Conservation (phyloP, 2,113 vertebrate genomes). For the Anguilla rostrata region DNA sequence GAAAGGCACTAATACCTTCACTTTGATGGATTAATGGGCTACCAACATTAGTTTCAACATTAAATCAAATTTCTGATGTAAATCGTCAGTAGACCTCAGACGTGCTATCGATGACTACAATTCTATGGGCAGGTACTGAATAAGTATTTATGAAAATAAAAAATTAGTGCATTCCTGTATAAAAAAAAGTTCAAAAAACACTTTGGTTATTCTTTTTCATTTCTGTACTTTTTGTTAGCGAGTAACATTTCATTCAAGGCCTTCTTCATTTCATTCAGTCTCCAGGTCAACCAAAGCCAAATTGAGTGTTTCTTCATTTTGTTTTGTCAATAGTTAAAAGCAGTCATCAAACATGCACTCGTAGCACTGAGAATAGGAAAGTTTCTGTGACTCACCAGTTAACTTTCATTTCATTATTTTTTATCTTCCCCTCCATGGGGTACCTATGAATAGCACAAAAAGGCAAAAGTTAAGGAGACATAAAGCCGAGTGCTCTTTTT, state of each 20-base stretch:
- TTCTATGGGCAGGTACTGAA: background rate
- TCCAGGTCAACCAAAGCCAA: background rate
- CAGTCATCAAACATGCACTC: background rate
- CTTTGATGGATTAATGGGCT: background rate
- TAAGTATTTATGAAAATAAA: background rate
- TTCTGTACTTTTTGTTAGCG: background rate
- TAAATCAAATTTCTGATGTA: too few species aligned
- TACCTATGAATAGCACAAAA: conserved; percentile 72
- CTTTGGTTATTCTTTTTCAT: too few species aligned
- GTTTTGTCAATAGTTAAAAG: background rate
- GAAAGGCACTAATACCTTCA: too few species aligned
- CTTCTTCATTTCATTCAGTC: background rate
- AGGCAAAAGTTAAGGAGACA: background rate
- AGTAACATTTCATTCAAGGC: background rate
- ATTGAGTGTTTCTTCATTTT: too few species aligned
- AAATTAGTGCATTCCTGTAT: too few species aligned
- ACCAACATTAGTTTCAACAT: background rate
- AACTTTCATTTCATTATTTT: conserved; percentile 96
- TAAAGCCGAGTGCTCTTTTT: background rate
- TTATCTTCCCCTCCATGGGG: conserved; percentile 93
- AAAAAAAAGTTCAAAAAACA: too few species aligned
- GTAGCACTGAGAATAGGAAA: background rate
- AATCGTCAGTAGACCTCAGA: background rate
- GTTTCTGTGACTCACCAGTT: conserved; percentile 80
- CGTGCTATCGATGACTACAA: background rate